Conservation (phyloP, 2,888 invertebrate species). For the Luffia ferchaultella region DNA sequence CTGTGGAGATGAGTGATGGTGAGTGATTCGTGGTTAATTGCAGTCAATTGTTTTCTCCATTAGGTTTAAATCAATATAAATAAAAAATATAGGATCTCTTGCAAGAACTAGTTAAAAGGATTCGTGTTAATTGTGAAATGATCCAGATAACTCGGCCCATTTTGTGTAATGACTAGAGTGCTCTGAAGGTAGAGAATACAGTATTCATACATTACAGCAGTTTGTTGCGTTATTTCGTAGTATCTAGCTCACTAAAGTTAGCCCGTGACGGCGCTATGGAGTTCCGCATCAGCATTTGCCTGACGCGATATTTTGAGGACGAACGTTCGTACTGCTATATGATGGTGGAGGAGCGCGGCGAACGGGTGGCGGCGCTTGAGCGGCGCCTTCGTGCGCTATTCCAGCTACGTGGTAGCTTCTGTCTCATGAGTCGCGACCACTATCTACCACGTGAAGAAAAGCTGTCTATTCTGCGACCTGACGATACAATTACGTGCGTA, state of each 20-base stretch:
- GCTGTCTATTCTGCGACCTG: conserved; percentile 29
- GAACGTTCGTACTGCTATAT: conserved; percentile 22
- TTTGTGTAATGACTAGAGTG: not conserved
- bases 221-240: too few relatives aligned
- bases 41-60: too few relatives aligned
- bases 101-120: too few relatives aligned
- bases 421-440: conserved; percentile 25
- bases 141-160: not conserved
- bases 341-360: conserved; percentile 14
- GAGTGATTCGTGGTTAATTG: too few relatives aligned
- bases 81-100: too few relatives aligned
- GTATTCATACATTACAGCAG: not conserved
- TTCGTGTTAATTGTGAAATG: too few relatives aligned
- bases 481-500: conserved; percentile 34
- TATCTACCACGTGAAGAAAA: conserved; percentile 40
- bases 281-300: conserved; percentile 30
- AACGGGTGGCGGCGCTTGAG: conserved; percentile 23
- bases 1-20: too few relatives aligned
- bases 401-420: conserved; percentile 20
- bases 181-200: not conserved
- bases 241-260: too few relatives aligned
- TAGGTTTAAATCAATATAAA: too few relatives aligned
- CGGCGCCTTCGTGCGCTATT: conserved; percentile 29
- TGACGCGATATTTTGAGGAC: conserved; percentile 29
- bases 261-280: too few relatives aligned